phyloP scores from a whole-genome alignment of 2,888 invertebrate species.

The Andrena minutula region DNA sequence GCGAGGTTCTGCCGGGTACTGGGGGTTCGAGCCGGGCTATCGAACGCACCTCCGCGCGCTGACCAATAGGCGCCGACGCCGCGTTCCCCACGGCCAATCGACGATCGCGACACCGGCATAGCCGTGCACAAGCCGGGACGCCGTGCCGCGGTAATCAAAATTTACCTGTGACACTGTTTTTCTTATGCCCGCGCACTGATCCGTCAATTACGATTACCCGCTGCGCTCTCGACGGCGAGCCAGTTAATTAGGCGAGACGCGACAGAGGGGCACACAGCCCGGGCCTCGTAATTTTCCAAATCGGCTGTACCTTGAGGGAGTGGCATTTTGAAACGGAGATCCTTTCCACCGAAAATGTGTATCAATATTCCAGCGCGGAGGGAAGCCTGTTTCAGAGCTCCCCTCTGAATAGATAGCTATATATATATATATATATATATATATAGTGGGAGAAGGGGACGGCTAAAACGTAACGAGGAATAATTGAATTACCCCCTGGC shows the following conservation, averaged over 20 bases:
- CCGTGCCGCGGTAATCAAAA: slow-evolving; percentile 59
- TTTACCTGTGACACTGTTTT: slow-evolving; percentile 18
- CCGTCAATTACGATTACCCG: slow-evolving; percentile 18
- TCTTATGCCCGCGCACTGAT: slow-evolving; percentile 22
- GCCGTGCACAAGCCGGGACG: slow-evolving; percentile 38
- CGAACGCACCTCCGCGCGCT: slow-evolving; percentile 81
- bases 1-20: slow-evolving; percentile 84
- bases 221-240: no score
- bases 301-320: no score
- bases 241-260: not conserved
- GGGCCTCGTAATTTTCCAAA: no score
- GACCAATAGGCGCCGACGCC: slow-evolving; percentile 78
- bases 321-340: no score
- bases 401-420: not conserved
- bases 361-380: not conserved
- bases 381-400: not conserved
- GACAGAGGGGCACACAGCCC: not conserved
- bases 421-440: not conserved
- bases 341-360: not conserved
- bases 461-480: not conserved
- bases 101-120: slow-evolving; percentile 39
- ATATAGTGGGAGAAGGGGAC: not conserved
- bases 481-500: slow-evolving; percentile 11
- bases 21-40: slow-evolving; percentile 80
- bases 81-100: slow-evolving; percentile 65